Conservation (phyloP, 2,797 vertebrate genomes). For the Odontamblyopus lacepedii region DNA sequence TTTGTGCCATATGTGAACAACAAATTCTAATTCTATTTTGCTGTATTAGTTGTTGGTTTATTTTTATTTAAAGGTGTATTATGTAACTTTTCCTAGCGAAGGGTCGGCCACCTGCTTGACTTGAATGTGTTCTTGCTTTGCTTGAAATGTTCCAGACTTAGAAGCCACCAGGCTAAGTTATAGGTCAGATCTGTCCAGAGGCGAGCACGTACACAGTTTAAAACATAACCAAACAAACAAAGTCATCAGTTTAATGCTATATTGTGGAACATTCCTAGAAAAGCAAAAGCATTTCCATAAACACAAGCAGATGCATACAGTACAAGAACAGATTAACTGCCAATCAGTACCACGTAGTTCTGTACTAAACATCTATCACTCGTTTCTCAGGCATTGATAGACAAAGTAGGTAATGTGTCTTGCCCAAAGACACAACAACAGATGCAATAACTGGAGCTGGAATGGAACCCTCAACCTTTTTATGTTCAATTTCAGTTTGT, state of each 20-base stretch:
- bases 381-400: no score
- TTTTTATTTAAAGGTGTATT: background rate
- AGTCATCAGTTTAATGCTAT: background rate
- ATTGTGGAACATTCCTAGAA: background rate
- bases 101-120: background rate
- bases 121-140: background rate
- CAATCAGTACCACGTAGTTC: no score
- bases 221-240: no score
- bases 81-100: background rate
- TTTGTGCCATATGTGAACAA: background rate
- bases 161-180: no score
- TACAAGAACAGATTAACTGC: no score
- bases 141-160: no score
- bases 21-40: background rate
- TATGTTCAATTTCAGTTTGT: background rate
- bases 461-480: background rate
- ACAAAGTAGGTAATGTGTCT: background rate
- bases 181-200: no score
- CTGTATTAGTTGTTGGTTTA: background rate
- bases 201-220: no score
- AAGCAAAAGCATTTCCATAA: background rate
- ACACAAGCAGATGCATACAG: background rate
- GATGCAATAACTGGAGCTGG: background rate
- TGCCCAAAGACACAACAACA: background rate
- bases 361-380: no score